phyloP scores from a whole-genome alignment of 1,140 invertebrate genomes.

The Varroa destructor region DNA sequence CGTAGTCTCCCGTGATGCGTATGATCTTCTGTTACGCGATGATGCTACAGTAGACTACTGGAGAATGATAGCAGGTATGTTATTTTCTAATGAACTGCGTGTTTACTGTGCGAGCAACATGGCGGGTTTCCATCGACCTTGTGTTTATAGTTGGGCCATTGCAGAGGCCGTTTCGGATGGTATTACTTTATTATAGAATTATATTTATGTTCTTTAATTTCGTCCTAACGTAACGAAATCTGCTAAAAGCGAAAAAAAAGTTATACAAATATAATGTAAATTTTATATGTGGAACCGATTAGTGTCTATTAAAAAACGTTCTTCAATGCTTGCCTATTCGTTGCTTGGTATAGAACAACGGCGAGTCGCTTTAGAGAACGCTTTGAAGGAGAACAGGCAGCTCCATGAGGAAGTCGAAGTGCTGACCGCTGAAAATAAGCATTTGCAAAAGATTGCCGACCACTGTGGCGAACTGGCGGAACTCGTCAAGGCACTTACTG shows the following conservation, averaged over 20 bases:
- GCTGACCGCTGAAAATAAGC: conserved; percentile 30
- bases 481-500: conserved; percentile 12
- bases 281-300: too few species aligned
- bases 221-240: too few species aligned
- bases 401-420: conserved; percentile 31
- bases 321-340: not conserved
- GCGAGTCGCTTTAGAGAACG: conserved; percentile 31
- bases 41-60: conserved; percentile 14
- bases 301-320: too few species aligned
- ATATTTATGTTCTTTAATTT: too few species aligned
- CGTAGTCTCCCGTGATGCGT: conserved; percentile 12
- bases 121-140: too few species aligned
- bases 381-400: conserved; percentile 31
- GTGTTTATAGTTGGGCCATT: too few species aligned
- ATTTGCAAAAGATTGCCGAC: conserved; percentile 12
- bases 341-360: conserved; percentile 31
- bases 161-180: too few species aligned
- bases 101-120: too few species aligned
- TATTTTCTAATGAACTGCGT: not conserved
- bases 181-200: too few species aligned
- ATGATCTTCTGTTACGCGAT: conserved; percentile 12
- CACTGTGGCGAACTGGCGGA: conserved; percentile 15
- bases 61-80: conserved; percentile 5
- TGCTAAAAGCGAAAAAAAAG: too few species aligned
- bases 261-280: too few species aligned